Percentiles rank a stretch among this genome's conserved stretches.
These are phyloP conservation scores for Rallus limicola DNA, from an alignment of 2,113 vertebrate species.

Conservation along the genomic window DNA sequence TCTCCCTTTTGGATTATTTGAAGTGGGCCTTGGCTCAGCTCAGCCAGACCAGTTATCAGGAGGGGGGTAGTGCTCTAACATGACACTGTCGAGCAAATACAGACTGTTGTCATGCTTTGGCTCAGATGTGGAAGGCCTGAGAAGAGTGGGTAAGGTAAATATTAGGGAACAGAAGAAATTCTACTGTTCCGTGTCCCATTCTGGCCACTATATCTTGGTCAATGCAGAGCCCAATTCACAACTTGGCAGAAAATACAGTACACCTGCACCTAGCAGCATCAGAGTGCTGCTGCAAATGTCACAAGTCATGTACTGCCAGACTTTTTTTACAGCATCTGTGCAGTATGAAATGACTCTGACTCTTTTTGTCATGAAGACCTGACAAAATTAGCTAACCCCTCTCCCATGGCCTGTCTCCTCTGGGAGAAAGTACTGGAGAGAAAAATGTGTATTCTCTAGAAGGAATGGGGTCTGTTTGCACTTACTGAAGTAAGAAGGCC, in stretches of 20 bases:
- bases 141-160: neutral
- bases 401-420: neutral
- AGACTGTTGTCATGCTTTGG: neutral
- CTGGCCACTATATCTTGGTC: neutral
- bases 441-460: neutral
- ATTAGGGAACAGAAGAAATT: neutral
- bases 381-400: neutral
- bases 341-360: neutral
- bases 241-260: neutral
- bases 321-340: neutral
- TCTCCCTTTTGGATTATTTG: neutral
- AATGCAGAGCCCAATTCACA: neutral
- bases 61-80: neutral
- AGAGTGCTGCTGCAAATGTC: neutral
- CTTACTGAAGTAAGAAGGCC: neutral
- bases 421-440: neutral
- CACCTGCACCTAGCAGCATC: neutral
- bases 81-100: rapidly evolving
- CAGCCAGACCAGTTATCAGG: neutral
- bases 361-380: neutral
- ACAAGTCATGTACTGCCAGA: neutral
- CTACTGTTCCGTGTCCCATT: rapidly evolving
- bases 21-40: neutral
- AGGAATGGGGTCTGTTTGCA: neutral
- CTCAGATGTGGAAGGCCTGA: neutral